A percentile compares a stretch with the other conserved stretches of the same genome.
phyloP scores from a whole-genome alignment of 2,113 vertebrate species.

The Atrichornis clamosus region DNA sequence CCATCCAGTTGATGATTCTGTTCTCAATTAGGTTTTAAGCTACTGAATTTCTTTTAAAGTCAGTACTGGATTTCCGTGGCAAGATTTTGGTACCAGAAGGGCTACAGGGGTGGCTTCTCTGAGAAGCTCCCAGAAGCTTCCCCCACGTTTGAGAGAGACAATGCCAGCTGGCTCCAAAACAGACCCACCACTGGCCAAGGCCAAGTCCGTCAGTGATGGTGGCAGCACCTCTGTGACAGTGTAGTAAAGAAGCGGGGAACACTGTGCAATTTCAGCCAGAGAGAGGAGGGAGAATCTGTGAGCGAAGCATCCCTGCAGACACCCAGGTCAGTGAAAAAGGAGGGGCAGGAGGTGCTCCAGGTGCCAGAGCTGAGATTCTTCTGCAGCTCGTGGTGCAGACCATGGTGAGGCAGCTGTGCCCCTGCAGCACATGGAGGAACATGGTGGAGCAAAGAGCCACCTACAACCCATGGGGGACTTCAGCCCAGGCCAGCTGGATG shows the following conservation, averaged over 20 bases:
- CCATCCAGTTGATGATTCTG: neutral
- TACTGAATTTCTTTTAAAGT: neutral
- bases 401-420: neutral
- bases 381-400: neutral
- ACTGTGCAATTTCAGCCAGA: neutral
- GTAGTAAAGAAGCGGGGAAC: neutral
- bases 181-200: neutral
- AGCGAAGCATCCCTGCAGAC: neutral
- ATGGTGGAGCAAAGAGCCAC: accelerated
- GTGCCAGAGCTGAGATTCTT: neutral
- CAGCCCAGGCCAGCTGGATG: neutral
- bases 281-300: neutral
- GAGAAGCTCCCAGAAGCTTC: neutral
- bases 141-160: neutral
- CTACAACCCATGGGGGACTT: neutral
- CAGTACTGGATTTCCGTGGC: neutral
- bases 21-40: neutral
- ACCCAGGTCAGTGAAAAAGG: neutral
- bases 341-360: neutral
- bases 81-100: neutral
- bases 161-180: neutral
- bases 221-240: neutral
- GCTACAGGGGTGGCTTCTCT: neutral
- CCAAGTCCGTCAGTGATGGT: accelerated
- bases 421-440: neutral